Conservation (phyloP, 2,113 vertebrate genomes). For the Entelurus aequoreus region DNA sequence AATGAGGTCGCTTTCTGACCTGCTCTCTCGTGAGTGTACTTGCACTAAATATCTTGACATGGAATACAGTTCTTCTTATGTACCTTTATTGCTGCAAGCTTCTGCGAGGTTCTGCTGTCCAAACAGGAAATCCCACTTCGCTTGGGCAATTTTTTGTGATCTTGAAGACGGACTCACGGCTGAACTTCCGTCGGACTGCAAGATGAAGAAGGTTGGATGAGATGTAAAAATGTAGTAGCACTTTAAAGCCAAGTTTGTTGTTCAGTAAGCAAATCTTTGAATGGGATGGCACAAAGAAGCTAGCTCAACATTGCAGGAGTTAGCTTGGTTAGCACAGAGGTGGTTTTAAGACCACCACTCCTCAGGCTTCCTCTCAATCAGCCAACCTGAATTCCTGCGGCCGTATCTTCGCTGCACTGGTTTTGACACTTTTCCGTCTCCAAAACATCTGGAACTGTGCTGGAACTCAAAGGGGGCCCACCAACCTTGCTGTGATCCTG, state of each 20-base stretch:
- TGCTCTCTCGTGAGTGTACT: too few species aligned
- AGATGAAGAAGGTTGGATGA: background rate
- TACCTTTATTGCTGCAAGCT: constrained; percentile 26
- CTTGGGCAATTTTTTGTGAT: constrained; percentile 85
- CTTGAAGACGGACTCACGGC: constrained; percentile 71
- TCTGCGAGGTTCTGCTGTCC: constrained; percentile 63
- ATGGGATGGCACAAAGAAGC: background rate
- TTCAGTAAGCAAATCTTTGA: background rate
- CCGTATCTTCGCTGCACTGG: constrained; percentile 51
- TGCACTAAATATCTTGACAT: too few species aligned
- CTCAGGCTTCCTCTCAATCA: too few species aligned
- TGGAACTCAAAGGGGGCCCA: constrained; percentile 59
- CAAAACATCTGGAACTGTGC: constrained; percentile 64
- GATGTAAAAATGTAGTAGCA: background rate
- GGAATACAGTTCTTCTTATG: background rate
- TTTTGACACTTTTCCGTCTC: constrained; percentile 53
- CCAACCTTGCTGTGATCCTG: constrained; percentile 26
- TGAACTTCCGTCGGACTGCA: constrained; percentile 64
- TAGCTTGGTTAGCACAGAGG: background rate
- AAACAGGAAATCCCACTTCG: constrained; percentile 98
- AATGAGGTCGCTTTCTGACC: background rate
- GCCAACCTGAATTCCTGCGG: constrained; percentile 58
- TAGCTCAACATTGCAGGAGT: background rate
- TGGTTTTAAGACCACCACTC: too few species aligned
- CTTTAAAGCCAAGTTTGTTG: background rate